phyloP scores from a whole-genome alignment of 2,888 invertebrate species.

The Galerucella calmariensis region DNA sequence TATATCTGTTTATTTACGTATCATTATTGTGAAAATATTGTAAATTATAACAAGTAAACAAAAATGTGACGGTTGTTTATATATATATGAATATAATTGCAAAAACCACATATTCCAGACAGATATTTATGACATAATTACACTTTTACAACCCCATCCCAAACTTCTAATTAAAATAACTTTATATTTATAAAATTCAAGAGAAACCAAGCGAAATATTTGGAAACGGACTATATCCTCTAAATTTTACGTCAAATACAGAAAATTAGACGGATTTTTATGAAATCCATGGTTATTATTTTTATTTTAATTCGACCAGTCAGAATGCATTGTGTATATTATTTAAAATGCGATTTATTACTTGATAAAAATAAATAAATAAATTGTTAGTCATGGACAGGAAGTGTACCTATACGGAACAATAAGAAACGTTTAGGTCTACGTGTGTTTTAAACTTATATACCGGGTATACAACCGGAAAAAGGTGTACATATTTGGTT shows the following conservation, averaged over 20 bases:
- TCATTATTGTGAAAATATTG: neutral
- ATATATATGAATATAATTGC: neutral
- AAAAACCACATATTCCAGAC: neutral
- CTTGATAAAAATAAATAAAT: neutral
- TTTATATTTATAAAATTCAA: too few relatives aligned
- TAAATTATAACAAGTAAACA: neutral
- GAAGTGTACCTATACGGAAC: conserved; percentile 1
- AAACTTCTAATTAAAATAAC: too few relatives aligned
- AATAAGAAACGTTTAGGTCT: neutral
- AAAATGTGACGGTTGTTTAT: neutral
- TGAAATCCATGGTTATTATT: too few relatives aligned
- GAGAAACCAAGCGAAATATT: too few relatives aligned
- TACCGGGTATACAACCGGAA: neutral
- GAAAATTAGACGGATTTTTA: too few relatives aligned
- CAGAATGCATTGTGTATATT: neutral
- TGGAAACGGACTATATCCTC: too few relatives aligned
- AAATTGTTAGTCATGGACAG: neutral
- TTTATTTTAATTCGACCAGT: too few relatives aligned
- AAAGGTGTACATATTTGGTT: neutral
- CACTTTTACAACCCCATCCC: neutral
- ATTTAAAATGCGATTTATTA: neutral
- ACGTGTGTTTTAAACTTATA: neutral
- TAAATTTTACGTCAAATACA: too few relatives aligned
- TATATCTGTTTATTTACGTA: neutral
- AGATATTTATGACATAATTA: neutral